These are phyloP conservation scores for Chamaea fasciata DNA, from an alignment of 2,113 vertebrate species.

Conservation along the genomic window DNA sequence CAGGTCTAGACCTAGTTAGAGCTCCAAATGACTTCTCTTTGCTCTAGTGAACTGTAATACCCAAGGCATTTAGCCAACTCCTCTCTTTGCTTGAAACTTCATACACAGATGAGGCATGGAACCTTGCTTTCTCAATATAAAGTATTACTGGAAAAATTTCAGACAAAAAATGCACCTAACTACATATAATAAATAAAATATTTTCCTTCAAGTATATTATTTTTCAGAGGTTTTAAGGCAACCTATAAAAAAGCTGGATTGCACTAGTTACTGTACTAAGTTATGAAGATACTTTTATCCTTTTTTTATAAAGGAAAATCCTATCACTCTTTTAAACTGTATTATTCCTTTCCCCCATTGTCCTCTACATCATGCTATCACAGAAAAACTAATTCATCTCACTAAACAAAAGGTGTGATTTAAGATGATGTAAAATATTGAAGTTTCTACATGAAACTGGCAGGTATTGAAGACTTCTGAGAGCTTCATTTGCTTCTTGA, in stretches of 20 bases:
- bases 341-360: not conserved
- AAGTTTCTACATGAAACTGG: not conserved
- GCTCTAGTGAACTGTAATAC: not conserved
- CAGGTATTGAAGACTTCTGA: not conserved
- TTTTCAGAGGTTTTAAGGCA: not conserved
- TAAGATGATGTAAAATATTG: not conserved
- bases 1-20: not conserved
- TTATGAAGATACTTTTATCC: not conserved
- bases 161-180: not conserved
- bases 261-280: not conserved
- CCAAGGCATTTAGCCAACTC: not conserved
- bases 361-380: not conserved
- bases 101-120: not conserved
- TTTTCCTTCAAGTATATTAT: not conserved
- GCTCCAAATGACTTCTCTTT: not conserved
- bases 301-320: not conserved
- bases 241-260: not conserved
- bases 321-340: not conserved
- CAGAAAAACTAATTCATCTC: not conserved
- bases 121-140: not conserved
- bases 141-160: not conserved
- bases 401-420: not conserved
- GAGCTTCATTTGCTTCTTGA: not conserved
- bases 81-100: not conserved
- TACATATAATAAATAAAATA: not conserved